Base-by-base conservation (phyloP, 35 echinoderm and acorn worm genomes). In the Apostichopus parvimensis region DNA sequence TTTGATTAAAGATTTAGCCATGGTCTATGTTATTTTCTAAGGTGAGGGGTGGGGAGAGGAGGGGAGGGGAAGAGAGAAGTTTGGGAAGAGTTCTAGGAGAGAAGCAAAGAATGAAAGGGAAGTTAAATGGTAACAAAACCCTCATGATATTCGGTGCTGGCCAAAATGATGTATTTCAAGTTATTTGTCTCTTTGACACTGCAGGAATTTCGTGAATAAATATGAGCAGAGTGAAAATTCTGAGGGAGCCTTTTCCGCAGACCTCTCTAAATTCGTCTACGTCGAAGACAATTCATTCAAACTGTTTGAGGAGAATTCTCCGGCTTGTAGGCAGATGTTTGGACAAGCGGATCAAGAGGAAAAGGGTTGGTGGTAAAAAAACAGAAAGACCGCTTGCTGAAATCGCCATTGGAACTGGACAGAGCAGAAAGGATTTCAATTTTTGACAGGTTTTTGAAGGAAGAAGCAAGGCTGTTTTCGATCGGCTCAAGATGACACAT, bases 311-410 rank as follows among this genome's bases (percentile, higher is more conserved):
- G 88, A 95, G 79, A 98, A 98, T 80, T 95, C 96, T 25, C 88
- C 89, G 61, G 85, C 85, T 13, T 98, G 96, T 66, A 26, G 94
- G 77, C 88, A 98, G 85, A 98, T 98, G 96, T 95, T 97, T 71
- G 95, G 95, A 60, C 76, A 94, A 65, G 89, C 90, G 24, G 93
- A 81, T 21, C 93, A 94, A 79, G 93, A 97, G 17, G 87, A 85
- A 5, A 64, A 61, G 54, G 77, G 76, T 54, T 79, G 89, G 17
- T 97, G 95, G 95, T 97, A 87, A 92, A 75, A 7, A 75, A n/a
- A 21, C 1, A 75, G n/a, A 75, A 2, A 73, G 18, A 73, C 58
- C 34, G 34, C 34, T 45, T 45, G 58, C 12, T 9, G 58, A 61
- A 61, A 61, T 8, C 58, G 58, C 1, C 12, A 61, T 61, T 2